Evolutionary conservation across 2,888 invertebrate species (phyloP), one percentile per base, ranked within the genome.

Genomic region (Lasioglossum villosulum): DNA sequence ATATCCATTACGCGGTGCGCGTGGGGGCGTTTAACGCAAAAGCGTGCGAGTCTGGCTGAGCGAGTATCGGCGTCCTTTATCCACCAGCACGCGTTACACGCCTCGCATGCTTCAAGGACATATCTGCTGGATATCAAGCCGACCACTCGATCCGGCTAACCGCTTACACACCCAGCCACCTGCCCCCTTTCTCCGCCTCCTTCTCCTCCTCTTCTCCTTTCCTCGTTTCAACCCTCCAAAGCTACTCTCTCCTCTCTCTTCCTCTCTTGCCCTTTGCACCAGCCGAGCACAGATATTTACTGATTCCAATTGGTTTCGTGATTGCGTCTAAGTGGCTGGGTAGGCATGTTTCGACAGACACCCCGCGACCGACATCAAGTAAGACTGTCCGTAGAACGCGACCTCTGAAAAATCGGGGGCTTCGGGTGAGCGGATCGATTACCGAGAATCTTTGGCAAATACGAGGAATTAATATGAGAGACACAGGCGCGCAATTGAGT

Each of bases 41-140:
- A 63, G 83, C 84, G 85, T 83, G 86, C 74, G 72, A 73, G 71
- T 52, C 42, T 56, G n/a, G 30, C 34, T 70, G 39, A 23, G 72
- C 81, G 84, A 74, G 76, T 86, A 90, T 84, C 80, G 76, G 75
- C 81, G 86, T 89, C 80, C 85, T 90, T 83, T 89, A 84, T 88
- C 78, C 75, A 39, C 66, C 63, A 48, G 42, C 77, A 93, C 93
- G 68, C 48, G 73, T 77, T 85, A 76, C 94, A 92, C 92, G 91
- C 87, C 83, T 95, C 93, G 95, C 95, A 95, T 95, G 95, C 93
- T 94, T 91, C 90, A 91, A 94, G 93, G 94, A 94, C 93, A 94
- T 95, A 94, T 95, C 94, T 94, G 92, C 74, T 88, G 87, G 90
- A 91, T 93, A 93, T 93, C 92, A 88, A 91, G 88, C 89, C 89